phyloP scores from a whole-genome alignment of 2,888 invertebrate species.

The Drosophila longiperda region DNA sequence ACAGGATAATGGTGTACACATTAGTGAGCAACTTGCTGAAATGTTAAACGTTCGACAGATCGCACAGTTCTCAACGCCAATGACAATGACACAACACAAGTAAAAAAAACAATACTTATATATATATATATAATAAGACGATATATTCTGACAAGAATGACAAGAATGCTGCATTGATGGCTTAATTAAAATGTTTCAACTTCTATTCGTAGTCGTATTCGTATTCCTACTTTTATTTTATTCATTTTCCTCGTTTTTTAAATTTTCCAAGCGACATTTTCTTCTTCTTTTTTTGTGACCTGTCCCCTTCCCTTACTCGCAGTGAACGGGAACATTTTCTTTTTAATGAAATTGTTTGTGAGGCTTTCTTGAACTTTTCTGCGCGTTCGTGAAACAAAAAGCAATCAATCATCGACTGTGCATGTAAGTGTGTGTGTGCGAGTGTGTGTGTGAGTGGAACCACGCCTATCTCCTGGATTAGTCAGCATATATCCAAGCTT shows the following conservation, averaged over 20 bases:
- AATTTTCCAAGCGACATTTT: conserved; percentile 62
- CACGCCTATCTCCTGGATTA: conserved; percentile 84
- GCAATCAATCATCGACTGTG: conserved; percentile 82
- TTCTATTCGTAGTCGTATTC: conserved; percentile 12
- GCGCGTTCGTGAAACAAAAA: conserved; percentile 68
- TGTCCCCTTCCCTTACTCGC: not conserved
- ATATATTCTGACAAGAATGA: conserved; percentile 4
- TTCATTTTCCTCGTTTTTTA: conserved; percentile 22
- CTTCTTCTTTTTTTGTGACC: conserved; percentile 11
- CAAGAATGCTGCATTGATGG: conserved; percentile 63
- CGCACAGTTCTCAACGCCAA: not conserved
- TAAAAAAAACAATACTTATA: conserved; percentile 49
- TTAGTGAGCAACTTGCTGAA: conserved; percentile 56
- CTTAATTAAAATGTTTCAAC: conserved; percentile 80
- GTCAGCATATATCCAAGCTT: conserved; percentile 81
- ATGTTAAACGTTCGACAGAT: conserved; percentile 4
- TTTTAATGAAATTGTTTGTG: conserved; percentile 74
- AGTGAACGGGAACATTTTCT: conserved; percentile 35
- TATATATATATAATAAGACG: conserved; percentile 15
- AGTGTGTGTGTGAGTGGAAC: conserved; percentile 70
- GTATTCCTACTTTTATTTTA: conserved; percentile 6
- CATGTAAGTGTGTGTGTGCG: conserved; percentile 46
- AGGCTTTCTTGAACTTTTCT: conserved; percentile 71
- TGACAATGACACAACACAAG: conserved; percentile 54
- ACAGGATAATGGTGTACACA: conserved; percentile 78